Evolutionary conservation across 2,797 vertebrate species (phyloP).

Genomic region (Apodemus agrarius): DNA sequence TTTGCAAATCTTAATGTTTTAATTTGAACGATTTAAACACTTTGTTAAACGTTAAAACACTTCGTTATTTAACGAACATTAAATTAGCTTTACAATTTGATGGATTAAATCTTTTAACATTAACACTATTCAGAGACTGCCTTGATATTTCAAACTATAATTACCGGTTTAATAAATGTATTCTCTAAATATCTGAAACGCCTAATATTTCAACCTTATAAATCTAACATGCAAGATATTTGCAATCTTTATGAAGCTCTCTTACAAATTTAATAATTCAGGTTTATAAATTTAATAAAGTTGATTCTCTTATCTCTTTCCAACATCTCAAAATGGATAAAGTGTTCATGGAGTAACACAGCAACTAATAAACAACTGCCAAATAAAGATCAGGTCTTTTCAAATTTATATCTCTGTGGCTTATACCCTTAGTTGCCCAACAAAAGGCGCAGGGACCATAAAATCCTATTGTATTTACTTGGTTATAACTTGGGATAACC

Average conservation of each 20-base stretch:
- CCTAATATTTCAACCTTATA: constrained; percentile 41
- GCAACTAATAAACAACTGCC: constrained; percentile 11
- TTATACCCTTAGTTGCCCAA: background rate
- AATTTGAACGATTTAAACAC: constrained; percentile 6
- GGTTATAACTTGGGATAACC: background rate
- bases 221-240: constrained; percentile 32
- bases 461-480: background rate
- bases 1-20: constrained; percentile 48
- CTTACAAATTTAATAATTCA: constrained; percentile 56
- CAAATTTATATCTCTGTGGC: constrained; percentile 35
- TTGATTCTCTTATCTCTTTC: constrained; percentile 41
- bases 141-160: constrained; percentile 39
- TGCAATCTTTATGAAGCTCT: constrained; percentile 50
- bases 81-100: constrained; percentile 56
- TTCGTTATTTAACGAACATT: constrained; percentile 64
- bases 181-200: constrained; percentile 59
- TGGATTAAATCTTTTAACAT: constrained; percentile 45
- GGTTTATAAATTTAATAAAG: constrained; percentile 50
- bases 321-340: constrained; percentile 44
- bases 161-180: constrained; percentile 54
- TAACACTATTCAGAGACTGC: constrained; percentile 57
- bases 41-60: too few relatives aligned
- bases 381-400: background rate
- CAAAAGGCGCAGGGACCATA: background rate
- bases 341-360: background rate